These are phyloP conservation scores for Argyresthia goedartella DNA, from an alignment of 2,888 invertebrate genomes.

Conservation along the genomic window DNA sequence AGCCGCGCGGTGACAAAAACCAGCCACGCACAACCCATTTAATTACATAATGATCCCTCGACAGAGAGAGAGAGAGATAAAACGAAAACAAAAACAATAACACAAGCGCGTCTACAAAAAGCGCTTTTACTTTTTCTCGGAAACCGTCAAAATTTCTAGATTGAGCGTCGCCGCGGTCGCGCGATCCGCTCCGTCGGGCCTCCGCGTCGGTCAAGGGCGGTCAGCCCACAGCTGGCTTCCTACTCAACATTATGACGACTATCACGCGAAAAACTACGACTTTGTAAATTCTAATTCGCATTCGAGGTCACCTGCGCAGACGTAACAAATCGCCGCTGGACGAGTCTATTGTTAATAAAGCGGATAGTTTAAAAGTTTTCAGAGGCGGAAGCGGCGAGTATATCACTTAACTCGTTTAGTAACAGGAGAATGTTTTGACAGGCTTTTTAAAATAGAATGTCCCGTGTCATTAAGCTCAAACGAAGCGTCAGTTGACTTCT, in stretches of 20 bases:
- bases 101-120: constrained; percentile 10
- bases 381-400: constrained; percentile 13
- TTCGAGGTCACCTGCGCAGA: constrained; percentile 35
- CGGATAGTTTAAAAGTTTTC: background rate
- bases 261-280: constrained; percentile 31
- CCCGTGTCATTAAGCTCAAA: constrained; percentile 15
- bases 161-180: background rate
- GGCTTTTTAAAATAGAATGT: constrained; percentile 22
- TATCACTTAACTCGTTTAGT: constrained; percentile 9
- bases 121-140: constrained; percentile 36
- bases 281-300: constrained; percentile 29
- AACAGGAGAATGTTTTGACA: constrained; percentile 20
- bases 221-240: constrained; percentile 48
- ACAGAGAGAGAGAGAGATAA: background rate
- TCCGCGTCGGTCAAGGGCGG: constrained; percentile 51
- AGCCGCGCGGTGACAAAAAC: too few relatives aligned
- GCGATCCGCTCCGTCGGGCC: constrained; percentile 14
- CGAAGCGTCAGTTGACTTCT: constrained; percentile 10
- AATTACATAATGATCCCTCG: too few relatives aligned
- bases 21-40: too few relatives aligned
- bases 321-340: background rate
- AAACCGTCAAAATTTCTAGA: constrained; percentile 13
- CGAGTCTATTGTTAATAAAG: too few relatives aligned
- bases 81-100: background rate
- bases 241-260: constrained; percentile 43